A percentile compares a stretch with the other conserved stretches of the same genome.
phyloP scores from a whole-genome alignment of 2,888 invertebrate genomes.

The Seira ritae region DNA sequence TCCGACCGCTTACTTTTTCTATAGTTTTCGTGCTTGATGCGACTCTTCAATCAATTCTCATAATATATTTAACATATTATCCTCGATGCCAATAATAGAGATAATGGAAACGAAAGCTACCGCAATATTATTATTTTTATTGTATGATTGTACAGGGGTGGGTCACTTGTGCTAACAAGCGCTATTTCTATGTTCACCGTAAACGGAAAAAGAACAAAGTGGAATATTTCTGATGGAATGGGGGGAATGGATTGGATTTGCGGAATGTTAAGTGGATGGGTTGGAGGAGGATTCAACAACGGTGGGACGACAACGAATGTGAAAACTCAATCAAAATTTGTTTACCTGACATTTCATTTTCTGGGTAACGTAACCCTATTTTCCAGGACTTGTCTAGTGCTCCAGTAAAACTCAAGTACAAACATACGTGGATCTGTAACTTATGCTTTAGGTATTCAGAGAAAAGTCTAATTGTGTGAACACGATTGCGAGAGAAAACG shows the following conservation, averaged over 20 bases:
- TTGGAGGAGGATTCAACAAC: too few relatives aligned
- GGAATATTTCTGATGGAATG: neutral
- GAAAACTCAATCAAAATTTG: neutral
- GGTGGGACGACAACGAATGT: neutral
- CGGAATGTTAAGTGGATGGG: neutral
- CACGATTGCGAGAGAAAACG: too few relatives aligned
- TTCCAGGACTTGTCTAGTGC: neutral
- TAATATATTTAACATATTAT: neutral
- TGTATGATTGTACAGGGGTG: neutral
- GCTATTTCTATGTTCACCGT: neutral
- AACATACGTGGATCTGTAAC: too few relatives aligned
- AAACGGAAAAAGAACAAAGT: neutral
- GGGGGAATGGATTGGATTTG: neutral
- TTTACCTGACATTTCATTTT: conserved; percentile 4
- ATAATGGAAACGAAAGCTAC: neutral
- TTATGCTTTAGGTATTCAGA: too few relatives aligned
- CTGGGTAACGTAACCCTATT: neutral
- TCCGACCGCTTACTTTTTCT: too few relatives aligned
- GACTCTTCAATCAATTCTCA: neutral
- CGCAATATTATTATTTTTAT: neutral
- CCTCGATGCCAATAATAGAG: conserved; percentile 6
- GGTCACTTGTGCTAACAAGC: neutral
- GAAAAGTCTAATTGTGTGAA: too few relatives aligned
- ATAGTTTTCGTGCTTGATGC: too few relatives aligned
- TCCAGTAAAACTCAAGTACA: too few relatives aligned